Percentiles rank a stretch among this genome's conserved stretches.
Evolutionary conservation across 1,140 invertebrate genomes (phyloP).

Genomic region (Macrocentrus cingulum): DNA sequence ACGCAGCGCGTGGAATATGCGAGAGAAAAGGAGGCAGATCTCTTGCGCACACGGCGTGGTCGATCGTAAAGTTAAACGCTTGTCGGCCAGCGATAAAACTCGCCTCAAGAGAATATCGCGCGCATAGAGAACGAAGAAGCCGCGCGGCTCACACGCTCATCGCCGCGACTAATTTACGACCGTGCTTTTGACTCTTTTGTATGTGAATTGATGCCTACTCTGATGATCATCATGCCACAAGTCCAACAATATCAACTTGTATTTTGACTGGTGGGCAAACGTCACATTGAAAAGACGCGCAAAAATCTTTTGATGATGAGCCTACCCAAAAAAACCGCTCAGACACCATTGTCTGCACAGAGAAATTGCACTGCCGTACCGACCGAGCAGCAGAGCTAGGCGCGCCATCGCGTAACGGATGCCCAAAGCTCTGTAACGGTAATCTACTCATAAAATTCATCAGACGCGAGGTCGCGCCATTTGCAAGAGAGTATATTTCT

Average conservation of each 20-base stretch:
- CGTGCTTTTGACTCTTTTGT: constrained; percentile 41
- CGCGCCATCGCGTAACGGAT: constrained; percentile 4
- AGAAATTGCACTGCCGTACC: too few relatives aligned
- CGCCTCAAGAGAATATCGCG: constrained; percentile 33
- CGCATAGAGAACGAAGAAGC: constrained; percentile 18
- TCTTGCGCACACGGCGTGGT: constrained; percentile 35
- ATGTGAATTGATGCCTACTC: too few relatives aligned
- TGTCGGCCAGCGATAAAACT: constrained; percentile 54
- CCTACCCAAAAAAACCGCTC: too few relatives aligned
- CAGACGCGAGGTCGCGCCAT: neutral
- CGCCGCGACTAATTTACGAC: constrained; percentile 52
- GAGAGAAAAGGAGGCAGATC: constrained; percentile 10
- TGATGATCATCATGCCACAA: too few relatives aligned
- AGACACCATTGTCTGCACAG: too few relatives aligned
- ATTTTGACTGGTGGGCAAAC: too few relatives aligned
- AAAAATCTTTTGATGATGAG: too few relatives aligned
- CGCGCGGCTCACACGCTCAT: constrained; percentile 44
- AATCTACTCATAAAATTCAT: neutral
- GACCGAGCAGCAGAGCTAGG: too few relatives aligned
- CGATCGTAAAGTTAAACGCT: constrained; percentile 56
- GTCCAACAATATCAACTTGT: too few relatives aligned
- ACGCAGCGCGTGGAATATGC: constrained; percentile 11
- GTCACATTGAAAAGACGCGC: too few relatives aligned
- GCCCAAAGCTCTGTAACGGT: neutral
- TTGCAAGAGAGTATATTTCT: too few relatives aligned